Base-by-base conservation (phyloP, 2,888 invertebrate species). In the Campaea margaritaria region DNA sequence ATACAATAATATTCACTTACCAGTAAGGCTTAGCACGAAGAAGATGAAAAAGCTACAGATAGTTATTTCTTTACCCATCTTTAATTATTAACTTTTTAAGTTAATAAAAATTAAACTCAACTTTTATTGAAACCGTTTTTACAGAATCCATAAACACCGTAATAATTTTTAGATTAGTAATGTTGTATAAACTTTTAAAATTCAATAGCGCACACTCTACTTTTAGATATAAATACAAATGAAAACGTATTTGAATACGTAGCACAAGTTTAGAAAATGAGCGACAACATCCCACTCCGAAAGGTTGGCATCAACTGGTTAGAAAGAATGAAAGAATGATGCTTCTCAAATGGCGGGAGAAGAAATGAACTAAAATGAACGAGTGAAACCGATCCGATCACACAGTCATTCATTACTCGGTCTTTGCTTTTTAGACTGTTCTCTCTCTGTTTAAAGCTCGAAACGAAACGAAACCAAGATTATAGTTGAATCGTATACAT, bases 51-150 rank as follows among this genome's bases (percentile, higher is more conserved):
- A 78, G 73, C 79, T 76, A 70, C 76, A 74, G 72, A 85, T 64
- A 59, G 79, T 55, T 65, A 77, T 69, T 76, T 78, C 53, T 61
- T 59, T 84, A 70, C 67, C 78, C 86, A 89, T 87, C 58, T 78
- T 80, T 66, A 58, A 45, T 49, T 47, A 53, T 51, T 55, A 21
- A 21, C 39, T 12, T 52, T 48, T 48, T 58, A 34, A n/a, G n/a
- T n/a, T n/a, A n/a, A n/a, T n/a, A n/a, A n/a, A n/a, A n/a, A 12
- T 44, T 28, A 12, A n/a, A 36, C 36, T n/a, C n/a, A 36, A 36
- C 12, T 36, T 36, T 36, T 36, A 36, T 12, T 3, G n/a, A 36
- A 3, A 12, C 36, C 1, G n/a, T 34, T n/a, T 34, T 67, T 75
- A 74, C 63, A 60, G 76, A n/a, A n/a, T 72, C 65, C 65, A 74